Evolutionary conservation across 2,888 invertebrate genomes (phyloP), one percentile per base, ranked within the genome.

Genomic region (Polylopha cassiicola): DNA sequence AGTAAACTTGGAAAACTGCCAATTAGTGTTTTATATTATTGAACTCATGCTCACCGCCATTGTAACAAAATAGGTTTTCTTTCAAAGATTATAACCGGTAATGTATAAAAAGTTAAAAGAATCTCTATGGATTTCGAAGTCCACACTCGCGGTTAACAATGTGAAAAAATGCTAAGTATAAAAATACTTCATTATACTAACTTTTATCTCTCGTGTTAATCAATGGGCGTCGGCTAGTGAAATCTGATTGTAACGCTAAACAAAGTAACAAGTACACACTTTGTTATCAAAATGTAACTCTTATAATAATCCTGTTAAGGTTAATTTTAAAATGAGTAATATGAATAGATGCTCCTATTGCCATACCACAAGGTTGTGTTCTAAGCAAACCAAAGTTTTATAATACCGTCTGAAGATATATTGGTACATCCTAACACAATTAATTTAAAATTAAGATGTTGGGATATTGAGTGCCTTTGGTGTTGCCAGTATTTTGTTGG

Each of bases 131-230:
- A 49, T 53, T 48, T 53, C 39, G 44, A 49, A 55, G 49, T 58
- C 57, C 51, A 58, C 64, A 59, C n/a, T 34, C 24, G 61, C 61
- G 57, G 66, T 65, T 74, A 79, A 79, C 77, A 75, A 72, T 74
- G 73, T 75, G 69, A 78, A 77, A 78, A 75, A 75, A 74, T 68
- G 61, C 58, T 64, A 64, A 68, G 61, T 72, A 72, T 71, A 77
- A 79, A 78, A 79, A 78, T 77, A 70, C 75, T 77, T 74, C 69
- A 76, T 80, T 78, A 79, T 67, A 69, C 65, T 63, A 64, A 65
- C 57, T 66, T 73, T 75, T 80, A 81, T 81, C 81, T 72, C 37
- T 53, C 60, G 63, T 68, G 74, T 73, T 76, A 74, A 81, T 81
- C 81, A 74, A 66, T 72, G 75, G 81, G 81, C 77, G 81, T 68